A percentile compares a stretch with the other conserved stretches of the same genome.
phyloP scores from a whole-genome alignment of 2,113 vertebrate genomes.

The Triplophysa siluroides region DNA sequence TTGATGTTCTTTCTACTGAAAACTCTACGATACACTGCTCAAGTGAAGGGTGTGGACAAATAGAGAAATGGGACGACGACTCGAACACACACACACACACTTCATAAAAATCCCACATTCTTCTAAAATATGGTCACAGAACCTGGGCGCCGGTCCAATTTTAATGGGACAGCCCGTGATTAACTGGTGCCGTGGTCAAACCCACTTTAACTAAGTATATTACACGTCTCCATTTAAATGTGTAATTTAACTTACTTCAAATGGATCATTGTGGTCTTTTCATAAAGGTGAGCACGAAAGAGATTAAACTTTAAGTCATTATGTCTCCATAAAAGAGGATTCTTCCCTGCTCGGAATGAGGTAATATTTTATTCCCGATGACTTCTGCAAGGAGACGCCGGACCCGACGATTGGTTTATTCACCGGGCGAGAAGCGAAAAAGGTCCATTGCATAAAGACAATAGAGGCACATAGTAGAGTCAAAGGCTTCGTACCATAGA shows the following conservation, averaged over 20 bases:
- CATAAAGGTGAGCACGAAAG: conserved; percentile 51
- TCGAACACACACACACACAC: background rate
- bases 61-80: background rate
- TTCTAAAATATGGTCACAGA: conserved; percentile 32
- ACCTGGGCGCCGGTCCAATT: conserved; percentile 49
- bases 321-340: conserved; percentile 63
- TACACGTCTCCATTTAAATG: conserved; percentile 65
- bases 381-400: conserved; percentile 52
- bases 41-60: conserved; percentile 27
- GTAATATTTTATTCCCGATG: conserved; percentile 57
- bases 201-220: conserved; percentile 62
- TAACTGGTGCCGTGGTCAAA: conserved; percentile 54
- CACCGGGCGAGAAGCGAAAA: conserved; percentile 54
- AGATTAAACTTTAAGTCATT: conserved; percentile 69
- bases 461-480: conserved; percentile 52
- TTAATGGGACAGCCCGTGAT: conserved; percentile 55
- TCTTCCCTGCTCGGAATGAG: conserved; percentile 56
- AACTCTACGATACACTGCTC: conserved; percentile 24
- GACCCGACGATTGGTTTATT: conserved; percentile 52
- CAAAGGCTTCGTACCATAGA: conserved; percentile 53
- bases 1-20: conserved; percentile 35
- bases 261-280: conserved; percentile 63
- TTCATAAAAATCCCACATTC: background rate
- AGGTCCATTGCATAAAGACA: conserved; percentile 64
- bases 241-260: conserved; percentile 65